Conservation (phyloP, 1,140 invertebrate genomes). For the Pararge aegeria region DNA sequence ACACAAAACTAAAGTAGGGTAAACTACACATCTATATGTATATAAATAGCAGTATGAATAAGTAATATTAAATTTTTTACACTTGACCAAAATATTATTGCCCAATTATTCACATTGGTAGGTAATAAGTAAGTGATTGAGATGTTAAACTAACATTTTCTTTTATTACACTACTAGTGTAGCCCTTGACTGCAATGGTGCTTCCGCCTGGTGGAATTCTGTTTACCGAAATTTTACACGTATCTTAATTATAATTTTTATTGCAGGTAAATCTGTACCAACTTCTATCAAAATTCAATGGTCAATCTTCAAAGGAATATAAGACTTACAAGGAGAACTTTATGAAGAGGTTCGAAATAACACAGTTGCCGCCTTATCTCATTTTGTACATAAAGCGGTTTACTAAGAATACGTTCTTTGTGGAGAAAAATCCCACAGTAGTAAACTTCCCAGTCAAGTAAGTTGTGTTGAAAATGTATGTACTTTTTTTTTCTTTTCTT, state of each 20-base stretch:
- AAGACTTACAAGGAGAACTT: slow-evolving; percentile 99
- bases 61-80: no score
- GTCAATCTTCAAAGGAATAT: slow-evolving; percentile 97
- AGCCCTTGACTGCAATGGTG: no score
- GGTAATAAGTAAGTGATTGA: no score
- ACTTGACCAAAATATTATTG: no score
- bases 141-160: no score
- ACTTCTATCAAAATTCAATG: slow-evolving; percentile 97
- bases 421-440: slow-evolving; percentile 99
- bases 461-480: background rate
- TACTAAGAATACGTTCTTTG: slow-evolving; percentile 99
- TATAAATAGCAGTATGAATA: no score
- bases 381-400: slow-evolving; percentile 99
- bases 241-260: slow-evolving; percentile 24
- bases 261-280: slow-evolving; percentile 95
- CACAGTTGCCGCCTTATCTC: slow-evolving; percentile 96
- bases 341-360: slow-evolving; percentile 98
- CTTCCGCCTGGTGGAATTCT: background rate
- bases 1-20: no score
- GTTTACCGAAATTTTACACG: background rate
- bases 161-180: no score
- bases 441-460: slow-evolving; percentile 99
- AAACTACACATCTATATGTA: no score
- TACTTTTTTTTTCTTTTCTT: no score
- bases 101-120: no score